Base-by-base conservation (phyloP, 2,113 vertebrate genomes). In the Halcyon senegalensis region DNA sequence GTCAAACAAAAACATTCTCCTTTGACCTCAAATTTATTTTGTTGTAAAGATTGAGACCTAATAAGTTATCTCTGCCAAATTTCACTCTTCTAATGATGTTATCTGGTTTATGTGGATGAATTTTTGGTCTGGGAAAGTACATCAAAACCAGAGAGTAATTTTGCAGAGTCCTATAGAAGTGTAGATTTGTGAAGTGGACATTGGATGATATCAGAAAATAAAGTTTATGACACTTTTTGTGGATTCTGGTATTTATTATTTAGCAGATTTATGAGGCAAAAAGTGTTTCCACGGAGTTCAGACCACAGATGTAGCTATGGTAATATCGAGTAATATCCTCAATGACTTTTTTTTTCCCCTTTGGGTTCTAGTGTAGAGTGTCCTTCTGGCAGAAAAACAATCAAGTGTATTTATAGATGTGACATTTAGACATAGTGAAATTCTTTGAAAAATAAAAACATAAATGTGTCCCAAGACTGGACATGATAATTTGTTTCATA, bases 201-300 rank as follows among this genome's bases (percentile, higher is more conserved):
- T 43, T 69, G 74, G n/a, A 91, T 56, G 6, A n/a, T 82, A 88
- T 28, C 67, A 84, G 82, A 94, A 96, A 96, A 93, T 73, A 64
- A 87, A 81, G 43, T 69, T 91, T 78, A 58, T 73, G 2, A 73
- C 60, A 77, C 13, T 25, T 88, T 73, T 77, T 80, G 11, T 78
- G 63, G 35, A 68, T 27, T n/a, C 55, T 70, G 17, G 10, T 72
- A 83, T 89, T 80, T 68, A 41, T 83, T 74, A 80, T n/a, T 92
- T 80, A 77, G 43, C 8, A 76, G 56, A 82, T 84, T 83, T 43
- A 80, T 68, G 62, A 88, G 58, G 39, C 30, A 84, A 66, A 79
- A 83, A 76, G 7, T 10, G 10, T 43, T 89, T 87, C 43, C 44
- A 39, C 30, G 73, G 53, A 78, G 31, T 44, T 87, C 75, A 75